Base-by-base conservation (phyloP, 2,888 invertebrate species). In the Portevinia maculata region DNA sequence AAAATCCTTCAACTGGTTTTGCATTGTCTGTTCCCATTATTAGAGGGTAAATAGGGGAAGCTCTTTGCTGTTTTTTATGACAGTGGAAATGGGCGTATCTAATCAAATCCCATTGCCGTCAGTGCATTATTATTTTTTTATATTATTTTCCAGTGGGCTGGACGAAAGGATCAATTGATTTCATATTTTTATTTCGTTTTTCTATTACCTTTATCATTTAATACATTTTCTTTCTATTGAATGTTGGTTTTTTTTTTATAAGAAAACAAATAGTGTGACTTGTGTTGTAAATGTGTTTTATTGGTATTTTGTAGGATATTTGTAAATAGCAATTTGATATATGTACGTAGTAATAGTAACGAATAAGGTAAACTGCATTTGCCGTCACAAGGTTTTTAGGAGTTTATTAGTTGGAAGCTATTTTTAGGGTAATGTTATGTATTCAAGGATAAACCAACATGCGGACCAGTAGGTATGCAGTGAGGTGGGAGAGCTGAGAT, bases 91-190 rank as follows among this genome's bases (percentile, higher is more conserved):
- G 81, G 81, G 81, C 81, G 81, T 81, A 76, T 19, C 81, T 39
- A 81, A 81, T 81, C 60, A 70, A 71, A 70, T 81, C 64, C 70
- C 46, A 64, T 32, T 52, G 73, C 48, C 57, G n/a, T 5, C 48
- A 39, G n/a, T 5, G 41, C 32, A 57, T 55, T 65, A 34, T 59
- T 1, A 28, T 52, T 30, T 41, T 53, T 53, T 48, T 67, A 7
- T 71, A 59, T 75, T 69, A 44, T 67, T 57, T 44, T 53, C 59
- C 79, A 53, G 78, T 81, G 81, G 85, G 85, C 84, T 81, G 85
- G 84, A 53, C 85, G 65, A 65, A 15, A 73, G 76, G 70, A 78
- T 85, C 84, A 79, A 85, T 84, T 78, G 83, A 83, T 78, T 81
- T n/a, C 34, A 41, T 78, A 50, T 65, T 81, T 64, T 76, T 73